Percentiles rank a stretch among this genome's conserved stretches.
Evolutionary conservation across 2,797 vertebrate genomes (phyloP).

Genomic region (Pseudochromis fuscus): DNA sequence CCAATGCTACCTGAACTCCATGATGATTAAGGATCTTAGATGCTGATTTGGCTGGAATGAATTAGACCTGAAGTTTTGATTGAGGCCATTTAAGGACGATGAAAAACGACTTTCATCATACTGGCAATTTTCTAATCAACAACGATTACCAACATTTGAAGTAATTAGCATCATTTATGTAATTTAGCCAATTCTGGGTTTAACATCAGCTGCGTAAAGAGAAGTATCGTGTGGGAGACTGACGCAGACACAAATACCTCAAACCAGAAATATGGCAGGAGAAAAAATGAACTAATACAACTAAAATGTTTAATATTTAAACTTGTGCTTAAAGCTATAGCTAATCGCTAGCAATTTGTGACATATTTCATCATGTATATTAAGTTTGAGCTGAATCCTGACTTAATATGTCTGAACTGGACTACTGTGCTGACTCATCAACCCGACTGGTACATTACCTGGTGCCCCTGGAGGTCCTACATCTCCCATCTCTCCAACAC

Average conservation of each 20-base stretch:
- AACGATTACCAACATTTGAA: conserved; percentile 29
- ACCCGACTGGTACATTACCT: conserved; percentile 81
- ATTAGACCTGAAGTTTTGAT: conserved; percentile 33
- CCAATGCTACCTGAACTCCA: conserved; percentile 30
- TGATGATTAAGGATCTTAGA: conserved; percentile 27
- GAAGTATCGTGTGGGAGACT: not conserved
- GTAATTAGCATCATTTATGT: conserved; percentile 19
- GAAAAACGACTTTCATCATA: conserved; percentile 16
- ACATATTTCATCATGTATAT: too few relatives aligned
- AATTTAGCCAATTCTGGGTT: conserved; percentile 5
- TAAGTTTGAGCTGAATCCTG: not conserved
- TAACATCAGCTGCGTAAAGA: conserved; percentile 5
- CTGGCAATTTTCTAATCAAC: conserved; percentile 42
- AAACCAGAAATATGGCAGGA: not conserved
- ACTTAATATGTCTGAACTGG: not conserved
- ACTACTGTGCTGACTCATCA: not conserved
- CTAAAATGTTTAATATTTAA: not conserved
- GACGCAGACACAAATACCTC: not conserved
- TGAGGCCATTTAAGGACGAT: conserved; percentile 16
- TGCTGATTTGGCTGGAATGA: conserved; percentile 31
- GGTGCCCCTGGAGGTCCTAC: conserved; percentile 91
- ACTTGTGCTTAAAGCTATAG: not conserved
- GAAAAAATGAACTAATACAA: not conserved
- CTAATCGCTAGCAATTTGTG: too few relatives aligned
- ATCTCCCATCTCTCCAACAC: conserved; percentile 93